Base-by-base conservation (phyloP, 2,113 vertebrate genomes). In the Colius striatus region DNA sequence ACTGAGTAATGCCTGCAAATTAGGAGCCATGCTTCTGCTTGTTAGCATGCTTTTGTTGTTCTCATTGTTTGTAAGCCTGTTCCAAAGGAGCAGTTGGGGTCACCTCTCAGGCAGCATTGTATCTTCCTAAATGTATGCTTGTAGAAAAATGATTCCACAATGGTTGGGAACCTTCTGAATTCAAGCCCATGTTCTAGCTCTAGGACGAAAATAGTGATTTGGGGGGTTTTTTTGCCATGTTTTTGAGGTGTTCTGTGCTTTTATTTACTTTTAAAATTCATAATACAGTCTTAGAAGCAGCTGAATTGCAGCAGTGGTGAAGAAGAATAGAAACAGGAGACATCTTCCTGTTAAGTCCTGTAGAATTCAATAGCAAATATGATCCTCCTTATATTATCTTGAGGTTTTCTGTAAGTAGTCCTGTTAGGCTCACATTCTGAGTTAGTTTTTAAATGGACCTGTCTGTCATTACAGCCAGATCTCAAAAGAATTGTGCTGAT, bases 1-100 rank as follows among this genome's bases (percentile, higher is more conserved):
- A 74, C 27, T 86, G 79, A 73, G 48, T 80, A 79, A 84, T 93
- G 90, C 73, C 66, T 89, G 57, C 63, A 90, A 94, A 92, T 93
- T 84, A 90, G 54, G 85, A 94, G 61, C 66, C 8, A 1, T 55
- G 70, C 65, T 68, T 89, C 68, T 93, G 76, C 79, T 93, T 86
- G n/a, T 60, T 88, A 93, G 78, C 65, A 41, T 93, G 90, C 76
- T 78, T 90, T 83, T 86, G 72, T 90, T 95, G 83, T 87, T 95
- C 72, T 76, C 62, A 26, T 50, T 94, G 70, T 92, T 88, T 71
- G 65, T 50, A 72, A 68, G 70, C 65, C 61, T 62, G n/a, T 84
- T 96, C 67, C 54, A 90, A 74, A 95, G 80, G 73, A 91, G 70
- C 53, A 75, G 82, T 78, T 0, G 1, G 68, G 92, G 86, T 90